Evolutionary conservation across 2,113 vertebrate species (phyloP).

Genomic region (Mobula hypostoma): DNA sequence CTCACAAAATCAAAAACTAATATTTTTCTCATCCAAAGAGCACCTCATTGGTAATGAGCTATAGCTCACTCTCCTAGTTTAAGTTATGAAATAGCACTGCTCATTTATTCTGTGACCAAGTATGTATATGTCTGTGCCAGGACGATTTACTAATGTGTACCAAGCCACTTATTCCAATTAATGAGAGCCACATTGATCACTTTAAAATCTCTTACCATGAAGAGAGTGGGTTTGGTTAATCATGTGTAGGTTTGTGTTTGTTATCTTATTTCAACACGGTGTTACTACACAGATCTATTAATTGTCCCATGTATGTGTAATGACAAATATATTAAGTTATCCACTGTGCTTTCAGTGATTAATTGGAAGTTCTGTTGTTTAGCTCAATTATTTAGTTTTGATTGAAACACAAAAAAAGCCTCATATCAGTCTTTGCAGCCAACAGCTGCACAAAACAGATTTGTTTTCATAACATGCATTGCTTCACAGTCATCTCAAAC

Average conservation of each 20-base stretch:
- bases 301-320: background rate
- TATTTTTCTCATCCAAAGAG: background rate
- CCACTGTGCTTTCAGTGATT: background rate
- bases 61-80: background rate
- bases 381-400: background rate
- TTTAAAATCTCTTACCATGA: background rate
- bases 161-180: background rate
- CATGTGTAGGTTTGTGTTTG: background rate
- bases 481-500: background rate
- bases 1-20: background rate
- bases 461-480: conserved; percentile 5
- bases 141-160: background rate
- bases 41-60: background rate
- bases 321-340: background rate
- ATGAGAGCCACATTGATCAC: background rate
- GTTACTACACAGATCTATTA: background rate
- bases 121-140: background rate
- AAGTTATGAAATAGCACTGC: background rate
- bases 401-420: background rate
- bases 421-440: conserved; percentile 6
- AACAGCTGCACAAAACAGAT: background rate
- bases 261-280: background rate
- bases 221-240: background rate
- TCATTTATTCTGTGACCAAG: background rate
- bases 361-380: background rate